A percentile compares a stretch with the other conserved stretches of the same genome.
phyloP scores from a whole-genome alignment of 2,113 vertebrate genomes.

The Myrmecobius fasciatus region DNA sequence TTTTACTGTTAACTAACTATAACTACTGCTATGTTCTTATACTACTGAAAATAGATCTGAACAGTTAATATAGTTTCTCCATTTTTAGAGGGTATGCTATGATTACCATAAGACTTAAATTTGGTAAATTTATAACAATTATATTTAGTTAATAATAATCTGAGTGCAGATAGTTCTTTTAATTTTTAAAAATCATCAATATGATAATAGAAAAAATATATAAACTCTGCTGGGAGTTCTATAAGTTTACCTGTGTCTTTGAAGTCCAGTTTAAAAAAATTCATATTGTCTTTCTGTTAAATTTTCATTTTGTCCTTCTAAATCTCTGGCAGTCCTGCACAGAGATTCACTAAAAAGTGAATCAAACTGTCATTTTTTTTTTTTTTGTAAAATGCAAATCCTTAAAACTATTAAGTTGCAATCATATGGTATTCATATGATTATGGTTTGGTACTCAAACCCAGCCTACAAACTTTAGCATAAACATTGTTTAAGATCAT shows the following conservation, averaged over 20 bases:
- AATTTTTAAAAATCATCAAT: background rate
- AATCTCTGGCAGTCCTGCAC: background rate
- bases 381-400: background rate
- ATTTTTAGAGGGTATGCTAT: background rate
- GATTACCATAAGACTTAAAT: background rate
- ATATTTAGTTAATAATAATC: background rate
- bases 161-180: background rate
- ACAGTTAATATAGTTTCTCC: background rate
- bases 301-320: background rate
- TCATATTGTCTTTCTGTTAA: background rate
- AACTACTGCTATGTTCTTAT: background rate
- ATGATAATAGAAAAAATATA: background rate
- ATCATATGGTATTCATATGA: constrained; percentile 37
- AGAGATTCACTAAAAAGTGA: background rate
- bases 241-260: background rate
- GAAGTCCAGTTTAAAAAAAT: background rate
- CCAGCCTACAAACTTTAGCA: background rate
- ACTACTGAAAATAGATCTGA: background rate
- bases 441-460: constrained; percentile 30
- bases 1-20: background rate
- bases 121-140: background rate
- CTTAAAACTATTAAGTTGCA: constrained; percentile 29
- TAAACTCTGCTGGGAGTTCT: background rate
- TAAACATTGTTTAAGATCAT: constrained; percentile 57
- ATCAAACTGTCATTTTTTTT: background rate